Evolutionary conservation across 2,113 vertebrate genomes (phyloP), one percentile per base, ranked within the genome.

Genomic region (Camelus dromedarius): DNA sequence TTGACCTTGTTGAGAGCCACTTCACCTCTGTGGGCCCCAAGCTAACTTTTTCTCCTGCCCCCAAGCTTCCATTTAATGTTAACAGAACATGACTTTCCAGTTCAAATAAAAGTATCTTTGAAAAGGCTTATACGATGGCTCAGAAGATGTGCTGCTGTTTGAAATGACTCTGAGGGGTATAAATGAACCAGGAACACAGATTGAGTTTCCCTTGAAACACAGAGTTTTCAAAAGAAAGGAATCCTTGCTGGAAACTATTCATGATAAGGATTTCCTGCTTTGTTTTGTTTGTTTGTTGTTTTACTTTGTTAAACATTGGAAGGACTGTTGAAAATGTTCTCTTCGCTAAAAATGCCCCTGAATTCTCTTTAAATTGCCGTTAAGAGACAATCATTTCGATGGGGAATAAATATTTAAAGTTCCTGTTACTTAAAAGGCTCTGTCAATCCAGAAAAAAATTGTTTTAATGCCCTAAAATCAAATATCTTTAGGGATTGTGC

Each of bases 51-150:
- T 77, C 24, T 91, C 54, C 38, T 0, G 1, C 42, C 66, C 42
- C 62, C 42, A 46, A 56, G 96, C 67, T n/a, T 94, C 76, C 54
- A 93, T 79, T 93, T 95, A 64, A 38, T 90, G 75, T 56, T 89
- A 69, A 66, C 42, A 96, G 90, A 91, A 87, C 62, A 60, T 28
- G 73, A 77, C 48, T 92, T 90, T 89, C 54, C 73, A 73, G 75
- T 93, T 90, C 75, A 87, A 86, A 93, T 81, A 86, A 87, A 94
- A 96, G 73, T 81, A 75, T 35, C 84, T 96, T 96, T 82, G 58
- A 83, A 96, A 96, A 95, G n/a, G 4, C 81, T 96, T 93, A 77
- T 95, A 54, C 92, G 91, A 96, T 84, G 77, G 62, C 80, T 69
- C 81, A 58, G 93, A 84, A 93, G 83, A 93, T 79, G 35, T 62